These are phyloP conservation scores for Scaptomyza montana DNA, from an alignment of 1,140 invertebrate species.

Conservation along the genomic window DNA sequence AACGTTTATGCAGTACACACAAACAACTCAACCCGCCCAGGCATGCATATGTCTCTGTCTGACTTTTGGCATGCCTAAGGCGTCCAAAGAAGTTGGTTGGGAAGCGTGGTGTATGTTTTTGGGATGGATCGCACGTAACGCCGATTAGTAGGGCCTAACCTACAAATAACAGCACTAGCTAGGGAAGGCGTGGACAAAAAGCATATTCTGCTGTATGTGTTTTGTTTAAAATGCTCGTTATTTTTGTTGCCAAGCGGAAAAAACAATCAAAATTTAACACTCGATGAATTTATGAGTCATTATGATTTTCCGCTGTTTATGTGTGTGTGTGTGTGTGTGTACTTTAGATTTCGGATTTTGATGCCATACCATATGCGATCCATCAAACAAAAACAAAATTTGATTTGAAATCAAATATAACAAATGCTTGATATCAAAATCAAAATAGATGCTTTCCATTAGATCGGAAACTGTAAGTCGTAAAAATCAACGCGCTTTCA, in stretches of 20 bases:
- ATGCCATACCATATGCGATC: slow-evolving; percentile 45
- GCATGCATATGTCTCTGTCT: slow-evolving; percentile 27
- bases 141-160: slow-evolving; percentile 69
- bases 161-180: slow-evolving; percentile 21
- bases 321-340: slow-evolving; percentile 28
- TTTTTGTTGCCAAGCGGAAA: slow-evolving; percentile 16
- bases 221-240: not conserved
- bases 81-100: slow-evolving; percentile 7
- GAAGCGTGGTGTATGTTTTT: slow-evolving; percentile 29
- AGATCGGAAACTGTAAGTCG: slow-evolving; percentile 53
- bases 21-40: slow-evolving; percentile 26
- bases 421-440: slow-evolving; percentile 40
- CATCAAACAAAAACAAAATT: slow-evolving; percentile 50
- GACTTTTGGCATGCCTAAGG: not conserved
- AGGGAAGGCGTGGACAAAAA: slow-evolving; percentile 13
- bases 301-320: slow-evolving; percentile 51
- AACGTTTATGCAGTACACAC: slow-evolving; percentile 72
- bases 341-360: not conserved
- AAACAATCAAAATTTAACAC: slow-evolving; percentile 7
- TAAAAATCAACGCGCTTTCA: slow-evolving; percentile 63
- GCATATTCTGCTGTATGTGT: not conserved
- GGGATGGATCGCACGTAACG: slow-evolving; percentile 68
- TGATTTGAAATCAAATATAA: slow-evolving; percentile 36
- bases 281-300: slow-evolving; percentile 54
- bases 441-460: slow-evolving; percentile 24